A percentile compares a stretch with the other conserved stretches of the same genome.
Evolutionary conservation across 2,113 vertebrate genomes (phyloP).

Genomic region (Sebastes fasciatus): DNA sequence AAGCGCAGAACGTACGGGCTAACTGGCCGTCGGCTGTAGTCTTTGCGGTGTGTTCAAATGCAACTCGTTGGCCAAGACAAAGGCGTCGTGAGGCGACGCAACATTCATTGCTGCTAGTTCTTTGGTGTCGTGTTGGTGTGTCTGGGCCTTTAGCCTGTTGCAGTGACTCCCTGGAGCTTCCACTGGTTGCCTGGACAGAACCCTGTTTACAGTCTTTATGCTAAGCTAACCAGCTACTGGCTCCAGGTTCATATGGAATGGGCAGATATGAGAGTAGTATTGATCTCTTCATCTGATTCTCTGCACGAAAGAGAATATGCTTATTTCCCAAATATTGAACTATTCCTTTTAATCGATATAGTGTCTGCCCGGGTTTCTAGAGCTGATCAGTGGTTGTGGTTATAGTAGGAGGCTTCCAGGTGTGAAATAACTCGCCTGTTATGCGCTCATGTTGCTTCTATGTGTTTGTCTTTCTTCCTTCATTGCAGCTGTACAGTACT

Average conservation of each 20-base stretch:
- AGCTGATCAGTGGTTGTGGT: neutral
- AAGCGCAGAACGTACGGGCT: too few relatives aligned
- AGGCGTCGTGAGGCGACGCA: too few relatives aligned
- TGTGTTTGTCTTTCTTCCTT: constrained; percentile 38
- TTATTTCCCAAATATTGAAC: neutral
- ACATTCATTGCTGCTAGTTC: too few relatives aligned
- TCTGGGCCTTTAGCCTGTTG: neutral
- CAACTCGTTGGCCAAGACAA: too few relatives aligned
- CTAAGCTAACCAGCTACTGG: constrained; percentile 1
- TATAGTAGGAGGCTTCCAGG: too few relatives aligned
- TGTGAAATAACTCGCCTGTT: constrained; percentile 8
- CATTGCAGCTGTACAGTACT: constrained; percentile 32
- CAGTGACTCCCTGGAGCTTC: neutral
- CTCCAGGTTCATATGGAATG: neutral
- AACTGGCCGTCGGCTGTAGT: too few relatives aligned
- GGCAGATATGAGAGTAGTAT: neutral
- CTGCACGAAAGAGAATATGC: neutral
- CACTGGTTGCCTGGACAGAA: neutral
- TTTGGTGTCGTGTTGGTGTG: too few relatives aligned
- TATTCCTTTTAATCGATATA: neutral
- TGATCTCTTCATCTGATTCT: neutral
- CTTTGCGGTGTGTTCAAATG: too few relatives aligned
- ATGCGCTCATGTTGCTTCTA: constrained; percentile 9
- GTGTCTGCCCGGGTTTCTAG: neutral
- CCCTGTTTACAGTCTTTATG: neutral